These are phyloP conservation scores for Andrena flavipes DNA, from an alignment of 2,888 invertebrate species.

Conservation along the genomic window DNA sequence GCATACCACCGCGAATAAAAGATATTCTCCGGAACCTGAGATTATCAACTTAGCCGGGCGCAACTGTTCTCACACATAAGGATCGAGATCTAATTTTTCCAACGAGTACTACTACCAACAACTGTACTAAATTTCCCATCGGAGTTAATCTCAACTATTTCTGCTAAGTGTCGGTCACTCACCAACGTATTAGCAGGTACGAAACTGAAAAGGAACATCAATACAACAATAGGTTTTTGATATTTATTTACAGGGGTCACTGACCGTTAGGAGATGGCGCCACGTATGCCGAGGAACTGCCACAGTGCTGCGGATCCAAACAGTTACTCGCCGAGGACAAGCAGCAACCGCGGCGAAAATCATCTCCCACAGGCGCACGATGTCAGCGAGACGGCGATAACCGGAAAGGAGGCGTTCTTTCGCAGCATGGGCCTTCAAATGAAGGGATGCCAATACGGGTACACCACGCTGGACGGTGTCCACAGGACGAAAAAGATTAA, in stretches of 20 bases:
- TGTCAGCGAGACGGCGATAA: slow-evolving; percentile 15
- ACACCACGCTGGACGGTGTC: not conserved
- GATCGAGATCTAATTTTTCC: too few relatives aligned
- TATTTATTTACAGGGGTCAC: slow-evolving; percentile 19
- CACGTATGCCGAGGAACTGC: slow-evolving; percentile 24
- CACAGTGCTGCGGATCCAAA: slow-evolving; percentile 15
- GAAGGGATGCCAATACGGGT: slow-evolving; percentile 7
- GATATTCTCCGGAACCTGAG: too few relatives aligned
- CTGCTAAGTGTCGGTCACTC: not conserved
- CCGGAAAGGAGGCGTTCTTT: slow-evolving; percentile 65
- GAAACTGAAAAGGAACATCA: not conserved
- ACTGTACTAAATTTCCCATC: not conserved
- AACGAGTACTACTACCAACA: too few relatives aligned
- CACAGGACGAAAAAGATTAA: not conserved
- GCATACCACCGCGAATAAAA: too few relatives aligned
- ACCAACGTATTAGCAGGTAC: not conserved
- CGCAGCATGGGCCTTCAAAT: slow-evolving; percentile 62
- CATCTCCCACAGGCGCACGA: not conserved
- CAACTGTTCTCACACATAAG: too few relatives aligned
- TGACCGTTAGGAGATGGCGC: slow-evolving; percentile 56
- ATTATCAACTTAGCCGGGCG: too few relatives aligned
- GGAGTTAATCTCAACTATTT: not conserved
- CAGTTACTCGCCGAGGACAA: slow-evolving; percentile 35
- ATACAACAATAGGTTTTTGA: not conserved
- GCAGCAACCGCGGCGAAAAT: slow-evolving; percentile 18